Evolutionary conservation across 2,797 vertebrate genomes (phyloP), one percentile per base, ranked within the genome.

Genomic region (Pantherophis vulpinus): DNA sequence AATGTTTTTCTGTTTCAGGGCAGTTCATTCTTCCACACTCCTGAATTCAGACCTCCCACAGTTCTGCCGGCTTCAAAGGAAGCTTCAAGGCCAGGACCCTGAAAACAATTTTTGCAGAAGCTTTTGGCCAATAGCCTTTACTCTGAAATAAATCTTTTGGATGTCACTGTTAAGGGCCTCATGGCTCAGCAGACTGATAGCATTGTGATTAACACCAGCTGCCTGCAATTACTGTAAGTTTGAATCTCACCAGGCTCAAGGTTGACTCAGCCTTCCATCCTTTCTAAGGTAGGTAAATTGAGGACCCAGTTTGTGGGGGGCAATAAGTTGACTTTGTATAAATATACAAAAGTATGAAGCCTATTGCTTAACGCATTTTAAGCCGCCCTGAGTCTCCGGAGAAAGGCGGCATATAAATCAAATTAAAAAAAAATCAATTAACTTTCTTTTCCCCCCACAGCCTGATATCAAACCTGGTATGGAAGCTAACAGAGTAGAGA

Each of bases 381-480:
- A 42, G 42, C 42, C 3, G 3, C 42, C 42, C 42, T 42, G 42
- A 42, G 42, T 42, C 42, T 42, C 42, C 3, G 0, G 42, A 42
- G 42, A 42, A 42, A 3, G 42, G 42, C 3, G 42, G 42, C 42
- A 42, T 42, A 42, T 42, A 42, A 42, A 42, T 42, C 42, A 42
- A 42, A 42, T 42, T 42, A 42, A 42, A 42, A 42, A 42, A 42
- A 42, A 42, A 87, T 91, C 95, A 61, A 95, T 95, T 97, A 94
- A 92, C 94, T 93, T 94, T 95, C 94, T 90, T 66, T 91, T 93
- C 95, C 95, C 92, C 93, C 86, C 37, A 91, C 96, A 93, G 95
- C 70, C 95, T 55, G 89, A 86, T 56, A 93, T 94, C 89, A 95
- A 94, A 96, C 89, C 88, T 95, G 56, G 87, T 94, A 93, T 92